Base-by-base conservation (phyloP, 2,888 invertebrate species). In the Tachina grossa region DNA sequence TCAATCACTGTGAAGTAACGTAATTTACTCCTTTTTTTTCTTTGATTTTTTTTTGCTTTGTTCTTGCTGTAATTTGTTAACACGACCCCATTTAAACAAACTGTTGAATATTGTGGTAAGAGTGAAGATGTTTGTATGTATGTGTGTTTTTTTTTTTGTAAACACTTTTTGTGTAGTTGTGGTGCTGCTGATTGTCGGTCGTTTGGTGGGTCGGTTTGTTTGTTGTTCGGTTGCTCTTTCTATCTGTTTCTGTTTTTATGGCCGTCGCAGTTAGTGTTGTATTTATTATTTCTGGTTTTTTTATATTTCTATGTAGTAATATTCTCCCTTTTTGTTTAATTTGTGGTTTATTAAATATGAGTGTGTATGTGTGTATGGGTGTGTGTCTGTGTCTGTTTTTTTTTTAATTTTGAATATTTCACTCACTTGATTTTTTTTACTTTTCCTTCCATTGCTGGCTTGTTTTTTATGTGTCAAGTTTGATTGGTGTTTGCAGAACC, bases 21-120 rank as follows among this genome's bases (percentile, higher is more conserved):
- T 74, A 74, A 80, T 74, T 74, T 74, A 74, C 80, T 80, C 59
- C 51, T 63, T 61, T 82, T 68, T 82, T 65, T 11, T 45, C 51
- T 61, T 19, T n/a, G 43, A 1, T 13, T 19, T 4, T 63, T 68
- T 77, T 41, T 78, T 4, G 53, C 55, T 41, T 78, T 4, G 53
- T 63, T 39, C 14, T 55, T 39, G 55, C 41, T 71, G 63, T 71
- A 57, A 79, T 61, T 71, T 79, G 71, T 79, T 61, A 82, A 63
- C 53, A 79, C 65, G 65, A 77, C 69, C 78, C 82, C 78, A 75
- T 78, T 82, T 61, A 22, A 82, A 65, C 71, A 78, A 85, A 85
- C 85, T 82, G 85, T 85, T 85, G 85, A 85, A 79, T 79, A 59
- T 65, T 69, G 49, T 66, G 55, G 57, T 71, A 63, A 22, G 47